A percentile compares a stretch with the other conserved stretches of the same genome.
Evolutionary conservation across 2,113 vertebrate species (phyloP).

Genomic region (Hoplias malabaricus): DNA sequence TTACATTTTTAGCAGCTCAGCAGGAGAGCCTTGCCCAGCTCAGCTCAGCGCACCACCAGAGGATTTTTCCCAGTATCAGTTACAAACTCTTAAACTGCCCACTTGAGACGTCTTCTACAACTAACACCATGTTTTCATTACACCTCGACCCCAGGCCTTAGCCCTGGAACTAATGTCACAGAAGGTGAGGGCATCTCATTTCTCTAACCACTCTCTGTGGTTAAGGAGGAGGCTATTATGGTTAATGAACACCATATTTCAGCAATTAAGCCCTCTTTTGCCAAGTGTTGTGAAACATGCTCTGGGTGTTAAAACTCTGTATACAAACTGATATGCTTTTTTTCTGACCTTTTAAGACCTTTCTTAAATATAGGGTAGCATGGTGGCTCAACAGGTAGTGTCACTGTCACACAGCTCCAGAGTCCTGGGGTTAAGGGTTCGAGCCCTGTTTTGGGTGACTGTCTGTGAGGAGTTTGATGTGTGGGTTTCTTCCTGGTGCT

Average conservation of each 20-base stretch:
- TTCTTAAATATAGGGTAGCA: background rate
- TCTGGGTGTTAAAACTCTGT: conserved; percentile 38
- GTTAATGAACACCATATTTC: conserved; percentile 71
- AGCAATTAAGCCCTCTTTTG: conserved; percentile 58
- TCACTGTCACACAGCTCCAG: too few species aligned
- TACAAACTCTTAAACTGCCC: conserved; percentile 63
- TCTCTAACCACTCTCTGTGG: conserved; percentile 50
- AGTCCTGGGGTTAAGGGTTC: too few species aligned
- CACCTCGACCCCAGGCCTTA: conserved; percentile 43
- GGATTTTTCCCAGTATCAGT: conserved; percentile 57
- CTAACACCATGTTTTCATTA: conserved; percentile 61
- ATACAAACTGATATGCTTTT: background rate
- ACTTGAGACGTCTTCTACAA: conserved; percentile 70
- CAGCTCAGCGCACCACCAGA: conserved; percentile 12
- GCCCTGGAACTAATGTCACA: conserved; percentile 48
- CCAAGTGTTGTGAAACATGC: conserved; percentile 44
- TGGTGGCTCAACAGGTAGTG: too few species aligned
- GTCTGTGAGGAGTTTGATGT: too few species aligned
- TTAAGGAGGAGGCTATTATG: conserved; percentile 56
- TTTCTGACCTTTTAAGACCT: too few species aligned
- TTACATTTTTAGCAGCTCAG: conserved; percentile 10
- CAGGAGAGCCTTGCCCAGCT: conserved; percentile 21
- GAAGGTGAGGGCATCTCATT: conserved; percentile 60
- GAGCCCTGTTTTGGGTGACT: too few species aligned
- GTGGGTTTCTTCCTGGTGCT: too few species aligned